Conservation (phyloP, 1,140 invertebrate species). For the Hylaeus volcanicus region DNA sequence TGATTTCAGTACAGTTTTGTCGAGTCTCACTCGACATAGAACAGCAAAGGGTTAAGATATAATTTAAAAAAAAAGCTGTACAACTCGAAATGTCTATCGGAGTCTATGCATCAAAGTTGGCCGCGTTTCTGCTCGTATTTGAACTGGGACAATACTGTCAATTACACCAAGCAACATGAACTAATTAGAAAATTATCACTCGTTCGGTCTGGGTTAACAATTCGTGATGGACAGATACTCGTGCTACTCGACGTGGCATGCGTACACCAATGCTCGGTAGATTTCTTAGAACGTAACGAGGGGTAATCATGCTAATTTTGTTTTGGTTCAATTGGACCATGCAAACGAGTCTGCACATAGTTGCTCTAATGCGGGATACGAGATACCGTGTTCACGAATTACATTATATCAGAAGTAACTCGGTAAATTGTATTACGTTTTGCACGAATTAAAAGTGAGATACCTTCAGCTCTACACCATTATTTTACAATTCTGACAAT, state of each 20-base stretch:
- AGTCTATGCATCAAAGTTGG: neutral
- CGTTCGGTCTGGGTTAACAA: slow-evolving; percentile 33
- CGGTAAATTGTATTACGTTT: too few relatives aligned
- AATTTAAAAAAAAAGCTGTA: too few relatives aligned
- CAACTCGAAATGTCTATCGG: neutral
- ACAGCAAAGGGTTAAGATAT: too few relatives aligned
- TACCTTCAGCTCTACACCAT: too few relatives aligned
- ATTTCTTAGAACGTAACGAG: neutral
- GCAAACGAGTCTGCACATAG: neutral
- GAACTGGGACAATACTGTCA: slow-evolving; percentile 18
- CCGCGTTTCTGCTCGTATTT: neutral
- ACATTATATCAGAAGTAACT: too few relatives aligned
- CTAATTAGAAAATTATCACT: slow-evolving; percentile 60
- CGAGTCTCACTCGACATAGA: too few relatives aligned
- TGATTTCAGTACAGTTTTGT: too few relatives aligned
- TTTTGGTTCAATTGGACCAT: neutral
- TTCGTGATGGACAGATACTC: slow-evolving; percentile 7
- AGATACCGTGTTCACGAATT: too few relatives aligned
- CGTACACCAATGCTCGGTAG: neutral
- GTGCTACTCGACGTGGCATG: neutral
- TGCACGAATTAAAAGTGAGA: too few relatives aligned
- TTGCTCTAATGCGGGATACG: neutral
- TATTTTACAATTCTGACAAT: too few relatives aligned
- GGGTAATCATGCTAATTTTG: neutral
- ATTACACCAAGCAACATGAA: slow-evolving; percentile 37